Evolutionary conservation across 2,113 vertebrate species (phyloP).

Genomic region (Chrysochloris asiatica): DNA sequence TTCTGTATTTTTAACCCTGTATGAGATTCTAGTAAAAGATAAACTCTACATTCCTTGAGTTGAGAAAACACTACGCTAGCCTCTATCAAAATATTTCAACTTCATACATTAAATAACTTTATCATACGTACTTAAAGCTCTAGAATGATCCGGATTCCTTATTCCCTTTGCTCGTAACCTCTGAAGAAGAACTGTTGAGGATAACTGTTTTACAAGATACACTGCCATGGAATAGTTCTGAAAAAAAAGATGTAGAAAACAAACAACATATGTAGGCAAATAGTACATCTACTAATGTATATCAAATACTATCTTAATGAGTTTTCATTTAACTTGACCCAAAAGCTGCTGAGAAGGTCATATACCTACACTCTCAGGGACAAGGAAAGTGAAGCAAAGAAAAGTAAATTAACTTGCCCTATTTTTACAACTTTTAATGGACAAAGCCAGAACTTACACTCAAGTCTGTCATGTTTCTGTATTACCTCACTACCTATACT

Average conservation of each 20-base stretch:
- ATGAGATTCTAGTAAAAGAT: constrained; percentile 11
- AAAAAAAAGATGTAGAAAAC: constrained; percentile 66
- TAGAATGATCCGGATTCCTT: constrained; percentile 98
- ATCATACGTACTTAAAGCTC: constrained; percentile 94
- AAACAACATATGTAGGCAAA: constrained; percentile 64
- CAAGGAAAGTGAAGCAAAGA: background rate
- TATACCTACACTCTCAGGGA: background rate
- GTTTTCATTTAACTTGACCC: constrained; percentile 37
- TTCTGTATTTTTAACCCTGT: constrained; percentile 46
- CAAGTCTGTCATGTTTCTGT: background rate
- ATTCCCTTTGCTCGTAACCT: constrained; percentile 98
- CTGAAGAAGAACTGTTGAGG: constrained; percentile 95
- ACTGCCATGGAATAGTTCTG: constrained; percentile 99
- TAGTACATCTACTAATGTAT: constrained; percentile 49
- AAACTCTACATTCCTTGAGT: background rate
- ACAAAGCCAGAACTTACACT: background rate
- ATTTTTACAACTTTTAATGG: constrained; percentile 4
- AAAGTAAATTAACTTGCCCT: constrained; percentile 40
- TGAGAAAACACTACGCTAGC: constrained; percentile 56
- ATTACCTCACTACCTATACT: background rate
- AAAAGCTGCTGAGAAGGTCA: constrained; percentile 3
- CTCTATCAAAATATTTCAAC: constrained; percentile 48
- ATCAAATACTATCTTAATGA: constrained; percentile 25
- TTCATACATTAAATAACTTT: constrained; percentile 63
- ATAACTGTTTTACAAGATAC: constrained; percentile 98